A percentile compares a stretch with the other conserved stretches of the same genome.
phyloP scores from a whole-genome alignment of 2,113 vertebrate genomes.

The Monopterus albus region DNA sequence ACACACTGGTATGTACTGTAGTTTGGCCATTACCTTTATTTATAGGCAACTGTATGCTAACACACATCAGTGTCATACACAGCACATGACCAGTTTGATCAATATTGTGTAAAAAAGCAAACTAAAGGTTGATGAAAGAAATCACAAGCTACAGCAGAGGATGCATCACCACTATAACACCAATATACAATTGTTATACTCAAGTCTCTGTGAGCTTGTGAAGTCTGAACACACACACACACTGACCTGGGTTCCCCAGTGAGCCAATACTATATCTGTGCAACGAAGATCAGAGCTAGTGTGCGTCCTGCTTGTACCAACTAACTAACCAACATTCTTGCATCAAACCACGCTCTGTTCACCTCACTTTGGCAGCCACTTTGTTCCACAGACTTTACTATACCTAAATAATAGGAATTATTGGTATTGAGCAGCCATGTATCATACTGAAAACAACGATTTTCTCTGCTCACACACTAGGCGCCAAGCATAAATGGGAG shows the following conservation, averaged over 20 bases:
- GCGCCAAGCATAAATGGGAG: neutral
- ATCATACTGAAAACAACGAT: neutral
- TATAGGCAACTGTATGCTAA: neutral
- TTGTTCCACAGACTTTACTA: neutral
- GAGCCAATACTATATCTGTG: constrained; percentile 14
- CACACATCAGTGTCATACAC: neutral
- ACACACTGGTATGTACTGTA: neutral
- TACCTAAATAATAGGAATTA: neutral
- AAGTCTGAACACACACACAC: constrained; percentile 9
- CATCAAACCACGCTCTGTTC: neutral
- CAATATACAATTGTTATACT: no score
- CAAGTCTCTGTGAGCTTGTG: constrained; percentile 12
- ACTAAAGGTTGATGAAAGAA: neutral
- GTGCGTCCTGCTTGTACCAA: constrained; percentile 19
- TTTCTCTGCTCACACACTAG: neutral
- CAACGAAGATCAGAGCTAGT: constrained; percentile 43
- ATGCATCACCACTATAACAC: neutral
- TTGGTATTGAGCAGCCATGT: neutral
- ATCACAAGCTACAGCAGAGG: neutral
- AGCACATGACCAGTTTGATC: neutral
- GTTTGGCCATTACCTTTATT: no score
- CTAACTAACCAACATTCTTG: constrained; percentile 15
- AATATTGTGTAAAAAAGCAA: neutral
- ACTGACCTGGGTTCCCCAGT: constrained; percentile 10
- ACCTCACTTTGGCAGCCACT: neutral